phyloP scores from a whole-genome alignment of 2,113 vertebrate species.

The Daubentonia madagascariensis region DNA sequence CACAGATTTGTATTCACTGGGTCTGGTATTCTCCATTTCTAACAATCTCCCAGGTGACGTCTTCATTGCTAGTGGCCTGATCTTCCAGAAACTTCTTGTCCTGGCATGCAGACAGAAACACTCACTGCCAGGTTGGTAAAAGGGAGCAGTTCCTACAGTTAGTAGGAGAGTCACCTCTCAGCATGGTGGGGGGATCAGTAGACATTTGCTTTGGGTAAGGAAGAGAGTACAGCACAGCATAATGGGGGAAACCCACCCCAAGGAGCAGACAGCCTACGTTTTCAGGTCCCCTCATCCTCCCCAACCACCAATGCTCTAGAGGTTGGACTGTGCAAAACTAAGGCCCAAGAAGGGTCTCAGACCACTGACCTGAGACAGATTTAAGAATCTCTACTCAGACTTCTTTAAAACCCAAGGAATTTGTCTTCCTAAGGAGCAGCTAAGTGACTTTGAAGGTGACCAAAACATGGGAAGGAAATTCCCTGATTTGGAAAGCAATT shows the following conservation, averaged over 20 bases:
- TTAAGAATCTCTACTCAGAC: neutral
- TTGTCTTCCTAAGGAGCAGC: neutral
- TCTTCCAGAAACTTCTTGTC: neutral
- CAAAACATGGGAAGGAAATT: neutral
- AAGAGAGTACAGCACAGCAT: neutral
- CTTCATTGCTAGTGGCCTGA: neutral
- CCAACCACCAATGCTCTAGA: no score
- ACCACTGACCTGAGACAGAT: neutral
- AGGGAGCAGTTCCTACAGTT: no score
- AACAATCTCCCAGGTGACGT: neutral
- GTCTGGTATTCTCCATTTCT: neutral
- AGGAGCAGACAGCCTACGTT: neutral
- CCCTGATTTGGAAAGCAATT: neutral
- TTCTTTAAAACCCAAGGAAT: neutral
- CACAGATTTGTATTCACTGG: neutral
- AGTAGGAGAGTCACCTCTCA: neutral
- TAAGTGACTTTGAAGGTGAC: neutral
- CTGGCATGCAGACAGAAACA: neutral
- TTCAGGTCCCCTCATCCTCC: neutral
- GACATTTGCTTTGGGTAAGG: neutral
- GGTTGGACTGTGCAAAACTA: neutral
- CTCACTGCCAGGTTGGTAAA: neutral
- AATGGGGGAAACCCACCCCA: neutral
- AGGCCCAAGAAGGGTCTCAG: neutral
- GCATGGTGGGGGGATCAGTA: neutral